These are phyloP conservation scores for Ruditapes philippinarum DNA, from an alignment of 1,140 invertebrate species.

Conservation along the genomic window DNA sequence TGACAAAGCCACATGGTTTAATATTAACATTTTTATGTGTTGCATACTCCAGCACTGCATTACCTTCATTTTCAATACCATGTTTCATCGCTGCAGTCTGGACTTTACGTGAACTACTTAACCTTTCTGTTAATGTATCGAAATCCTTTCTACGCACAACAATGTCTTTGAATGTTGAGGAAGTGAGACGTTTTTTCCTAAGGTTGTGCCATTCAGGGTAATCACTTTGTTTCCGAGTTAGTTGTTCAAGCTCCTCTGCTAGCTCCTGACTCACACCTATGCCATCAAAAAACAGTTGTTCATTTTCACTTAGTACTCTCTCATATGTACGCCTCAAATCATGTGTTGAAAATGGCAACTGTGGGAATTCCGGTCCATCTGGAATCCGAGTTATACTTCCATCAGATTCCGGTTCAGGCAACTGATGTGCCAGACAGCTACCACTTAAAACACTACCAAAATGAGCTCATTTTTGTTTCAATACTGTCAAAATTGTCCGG, in stretches of 20 bases:
- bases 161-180: too few relatives aligned
- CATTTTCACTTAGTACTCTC: too few relatives aligned
- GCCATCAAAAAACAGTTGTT: too few relatives aligned
- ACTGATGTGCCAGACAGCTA: background rate
- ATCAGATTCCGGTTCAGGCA: background rate
- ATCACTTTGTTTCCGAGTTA: background rate
- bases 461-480: too few relatives aligned
- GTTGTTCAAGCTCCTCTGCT: too few relatives aligned
- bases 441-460: background rate
- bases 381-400: background rate
- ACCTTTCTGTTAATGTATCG: too few relatives aligned
- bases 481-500: background rate
- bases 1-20: background rate
- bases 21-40: constrained; percentile 26
- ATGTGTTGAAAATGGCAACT: background rate
- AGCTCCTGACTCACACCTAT: too few relatives aligned
- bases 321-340: too few relatives aligned
- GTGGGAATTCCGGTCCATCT: background rate
- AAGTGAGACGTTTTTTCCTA: background rate
- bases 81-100: background rate
- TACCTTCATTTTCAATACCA: constrained; percentile 21
- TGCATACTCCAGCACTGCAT: constrained; percentile 5
- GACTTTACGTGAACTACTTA: too few relatives aligned
- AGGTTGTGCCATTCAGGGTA: constrained; percentile 7
- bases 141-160: too few relatives aligned